Evolutionary conservation across 1,140 invertebrate species (phyloP).

Genomic region (Monomorium pharaonis): DNA sequence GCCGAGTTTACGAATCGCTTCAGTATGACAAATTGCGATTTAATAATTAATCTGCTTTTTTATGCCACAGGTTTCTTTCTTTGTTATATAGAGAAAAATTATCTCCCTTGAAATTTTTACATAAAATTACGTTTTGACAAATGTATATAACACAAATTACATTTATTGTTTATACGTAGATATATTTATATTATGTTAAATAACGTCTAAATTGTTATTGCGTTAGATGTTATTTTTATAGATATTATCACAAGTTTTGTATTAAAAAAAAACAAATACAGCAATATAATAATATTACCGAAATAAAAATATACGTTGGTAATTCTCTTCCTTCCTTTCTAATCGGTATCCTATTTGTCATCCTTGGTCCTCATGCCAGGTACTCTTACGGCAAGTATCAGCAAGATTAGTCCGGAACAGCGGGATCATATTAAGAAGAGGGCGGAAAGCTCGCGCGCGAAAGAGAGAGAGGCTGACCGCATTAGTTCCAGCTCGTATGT

Average conservation of each 20-base stretch:
- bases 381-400: constrained; percentile 39
- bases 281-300: not conserved
- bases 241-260: not conserved
- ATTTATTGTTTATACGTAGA: not conserved
- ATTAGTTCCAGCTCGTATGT: constrained; percentile 79
- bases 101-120: not conserved
- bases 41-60: constrained; percentile 56
- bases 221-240: not conserved
- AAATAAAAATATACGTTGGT: not conserved
- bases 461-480: constrained; percentile 74
- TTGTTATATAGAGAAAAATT: constrained; percentile 1
- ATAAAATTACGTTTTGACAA: not conserved
- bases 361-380: constrained; percentile 24
- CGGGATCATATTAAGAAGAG: constrained; percentile 61
- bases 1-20: constrained; percentile 56
- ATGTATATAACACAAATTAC: not conserved
- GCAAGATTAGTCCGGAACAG: constrained; percentile 68
- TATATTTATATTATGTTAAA: not conserved
- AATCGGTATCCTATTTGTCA: constrained; percentile 56
- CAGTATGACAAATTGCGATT: constrained; percentile 64
- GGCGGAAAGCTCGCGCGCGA: constrained; percentile 58
- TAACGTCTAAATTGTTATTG: not conserved
- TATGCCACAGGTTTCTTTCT: constrained; percentile 8
- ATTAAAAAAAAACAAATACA: not conserved
- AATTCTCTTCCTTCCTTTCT: constrained; percentile 41